Conservation (phyloP, 2,113 vertebrate genomes). For the Rhinogobius similis region DNA sequence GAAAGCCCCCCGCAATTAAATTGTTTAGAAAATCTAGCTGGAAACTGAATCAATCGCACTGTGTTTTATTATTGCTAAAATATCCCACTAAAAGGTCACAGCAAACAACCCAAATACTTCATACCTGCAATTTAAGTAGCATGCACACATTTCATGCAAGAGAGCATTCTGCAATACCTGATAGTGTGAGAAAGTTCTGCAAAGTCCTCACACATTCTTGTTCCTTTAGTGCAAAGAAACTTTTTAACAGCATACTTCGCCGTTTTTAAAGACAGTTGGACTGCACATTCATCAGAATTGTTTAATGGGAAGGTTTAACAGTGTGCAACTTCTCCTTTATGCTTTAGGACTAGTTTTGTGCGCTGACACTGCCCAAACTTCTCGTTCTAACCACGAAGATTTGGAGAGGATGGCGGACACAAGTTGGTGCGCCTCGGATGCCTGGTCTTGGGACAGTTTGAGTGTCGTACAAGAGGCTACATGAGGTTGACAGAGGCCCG, state of each 20-base stretch:
- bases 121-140: conserved; percentile 43
- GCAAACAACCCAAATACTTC: conserved; percentile 43
- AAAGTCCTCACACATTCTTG: conserved; percentile 32
- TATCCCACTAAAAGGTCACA: conserved; percentile 40
- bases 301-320: conserved; percentile 59
- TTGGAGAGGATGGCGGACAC: conserved; percentile 69
- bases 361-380: conserved; percentile 23
- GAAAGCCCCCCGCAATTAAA: conserved; percentile 26
- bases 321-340: conserved; percentile 8
- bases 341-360: conserved; percentile 24
- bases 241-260: neutral
- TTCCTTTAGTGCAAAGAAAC: conserved; percentile 23
- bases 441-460: conserved; percentile 66
- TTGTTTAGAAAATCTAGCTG: conserved; percentile 17
- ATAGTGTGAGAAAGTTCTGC: conserved; percentile 16
- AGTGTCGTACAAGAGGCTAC: conserved; percentile 70
- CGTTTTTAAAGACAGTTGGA: no score
- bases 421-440: conserved; percentile 54
- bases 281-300: conserved; percentile 26
- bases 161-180: conserved; percentile 2
- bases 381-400: conserved; percentile 36
- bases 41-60: conserved; percentile 27
- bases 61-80: conserved; percentile 36
- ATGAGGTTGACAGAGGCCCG: conserved; percentile 73
- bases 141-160: conserved; percentile 42